phyloP scores from a whole-genome alignment of 2,888 invertebrate species.

The Leptogaster cylindrica region DNA sequence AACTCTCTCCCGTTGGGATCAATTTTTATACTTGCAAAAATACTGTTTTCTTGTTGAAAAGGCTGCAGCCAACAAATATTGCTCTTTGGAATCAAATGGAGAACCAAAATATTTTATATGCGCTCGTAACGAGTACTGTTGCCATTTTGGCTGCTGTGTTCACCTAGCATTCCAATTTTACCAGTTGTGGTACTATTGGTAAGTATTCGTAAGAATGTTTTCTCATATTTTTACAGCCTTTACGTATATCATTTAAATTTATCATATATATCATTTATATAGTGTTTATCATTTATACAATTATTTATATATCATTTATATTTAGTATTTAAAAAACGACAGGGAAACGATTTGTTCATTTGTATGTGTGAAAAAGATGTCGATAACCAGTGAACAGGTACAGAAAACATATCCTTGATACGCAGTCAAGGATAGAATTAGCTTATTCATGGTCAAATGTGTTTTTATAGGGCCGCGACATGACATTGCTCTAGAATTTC shows the following conservation, averaged over 20 bases:
- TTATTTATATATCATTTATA: too few relatives aligned
- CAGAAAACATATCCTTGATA: not conserved
- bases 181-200: constrained; percentile 68
- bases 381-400: not conserved
- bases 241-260: too few relatives aligned
- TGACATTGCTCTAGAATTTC: not conserved
- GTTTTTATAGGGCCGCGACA: not conserved
- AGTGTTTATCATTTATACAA: too few relatives aligned
- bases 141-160: constrained; percentile 65
- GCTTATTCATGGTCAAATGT: constrained; percentile 12
- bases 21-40: too few relatives aligned
- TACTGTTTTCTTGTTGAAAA: too few relatives aligned
- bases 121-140: constrained; percentile 64
- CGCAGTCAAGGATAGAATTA: not conserved
- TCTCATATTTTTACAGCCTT: not conserved
- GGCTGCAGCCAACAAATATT: constrained; percentile 56
- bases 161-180: constrained; percentile 65
- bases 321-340: too few relatives aligned
- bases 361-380: too few relatives aligned
- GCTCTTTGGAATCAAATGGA: constrained; percentile 62
- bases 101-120: constrained; percentile 63
- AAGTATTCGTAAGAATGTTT: constrained; percentile 47
- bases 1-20: too few relatives aligned
- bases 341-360: too few relatives aligned
- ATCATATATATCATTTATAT: too few relatives aligned